Percentiles rank a stretch among this genome's conserved stretches.
Conservation (phyloP, 2,113 vertebrate genomes). For the Pelobates fuscus region DNA sequence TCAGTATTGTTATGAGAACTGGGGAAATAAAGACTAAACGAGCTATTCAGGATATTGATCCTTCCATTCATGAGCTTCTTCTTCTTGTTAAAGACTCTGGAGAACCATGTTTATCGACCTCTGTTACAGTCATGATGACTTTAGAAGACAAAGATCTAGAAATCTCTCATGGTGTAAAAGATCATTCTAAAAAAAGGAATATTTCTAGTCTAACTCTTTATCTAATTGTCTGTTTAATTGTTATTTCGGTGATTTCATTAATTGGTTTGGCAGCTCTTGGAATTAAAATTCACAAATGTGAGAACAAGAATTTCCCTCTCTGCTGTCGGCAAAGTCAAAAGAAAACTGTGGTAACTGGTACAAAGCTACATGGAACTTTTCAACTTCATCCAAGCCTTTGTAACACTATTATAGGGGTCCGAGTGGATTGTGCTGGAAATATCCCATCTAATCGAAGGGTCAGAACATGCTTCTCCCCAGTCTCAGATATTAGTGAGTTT, state of each 20-base stretch:
- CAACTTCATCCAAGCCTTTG: slow-evolving; percentile 66
- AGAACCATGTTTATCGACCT: slow-evolving; percentile 68
- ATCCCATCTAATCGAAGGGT: slow-evolving; percentile 71
- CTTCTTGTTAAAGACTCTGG: slow-evolving; percentile 71
- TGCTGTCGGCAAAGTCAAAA: slow-evolving; percentile 58
- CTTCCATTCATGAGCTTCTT: slow-evolving; percentile 63
- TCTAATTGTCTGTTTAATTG: slow-evolving; percentile 80
- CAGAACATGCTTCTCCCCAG: slow-evolving; percentile 78
- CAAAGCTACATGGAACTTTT: slow-evolving; percentile 59
- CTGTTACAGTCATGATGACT: slow-evolving; percentile 67
- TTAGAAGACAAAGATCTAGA: slow-evolving; percentile 72
- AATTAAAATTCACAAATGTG: slow-evolving; percentile 54
- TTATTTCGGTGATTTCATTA: slow-evolving; percentile 76
- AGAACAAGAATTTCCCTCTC: slow-evolving; percentile 49
- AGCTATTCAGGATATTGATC: slow-evolving; percentile 60
- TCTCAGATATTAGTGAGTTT: slow-evolving; percentile 83
- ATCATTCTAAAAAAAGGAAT: slow-evolving; percentile 60
- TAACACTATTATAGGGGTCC: slow-evolving; percentile 66
- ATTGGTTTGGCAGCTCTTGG: slow-evolving; percentile 62
- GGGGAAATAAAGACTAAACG: slow-evolving; percentile 73
- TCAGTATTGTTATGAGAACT: slow-evolving; percentile 68
- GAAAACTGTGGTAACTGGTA: slow-evolving; percentile 55
- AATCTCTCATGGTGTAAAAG: slow-evolving; percentile 64
- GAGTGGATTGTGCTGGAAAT: slow-evolving; percentile 68
- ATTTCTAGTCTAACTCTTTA: slow-evolving; percentile 78